A percentile compares a stretch with the other conserved stretches of the same genome.
Evolutionary conservation across 2,888 invertebrate species (phyloP).

Genomic region (Dastarcus helophoroides): DNA sequence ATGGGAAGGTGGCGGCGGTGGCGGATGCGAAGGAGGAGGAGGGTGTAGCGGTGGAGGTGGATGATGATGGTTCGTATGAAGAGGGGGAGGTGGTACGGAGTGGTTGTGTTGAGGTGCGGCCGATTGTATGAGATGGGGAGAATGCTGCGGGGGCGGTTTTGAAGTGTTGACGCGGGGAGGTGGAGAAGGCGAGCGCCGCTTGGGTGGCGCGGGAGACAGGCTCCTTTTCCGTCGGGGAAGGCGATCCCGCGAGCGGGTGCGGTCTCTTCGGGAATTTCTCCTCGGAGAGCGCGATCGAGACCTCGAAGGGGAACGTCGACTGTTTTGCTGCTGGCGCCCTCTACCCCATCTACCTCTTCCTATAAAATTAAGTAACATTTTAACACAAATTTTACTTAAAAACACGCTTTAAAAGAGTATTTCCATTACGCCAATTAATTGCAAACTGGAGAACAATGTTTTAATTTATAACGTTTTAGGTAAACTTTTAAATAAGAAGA

Average conservation of each 20-base stretch:
- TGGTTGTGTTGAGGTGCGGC: conserved; percentile 7
- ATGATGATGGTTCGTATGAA: conserved; percentile 4
- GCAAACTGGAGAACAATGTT: no score
- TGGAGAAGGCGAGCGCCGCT: conserved; percentile 6
- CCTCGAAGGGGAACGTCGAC: conserved; percentile 7
- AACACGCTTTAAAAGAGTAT: no score
- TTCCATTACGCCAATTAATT: no score
- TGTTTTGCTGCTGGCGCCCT: conserved; percentile 7
- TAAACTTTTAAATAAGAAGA: no score
- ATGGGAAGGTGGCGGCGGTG: conserved; percentile 15
- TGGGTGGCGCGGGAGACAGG: conserved; percentile 6
- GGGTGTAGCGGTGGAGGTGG: conserved; percentile 6
- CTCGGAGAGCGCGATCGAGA: conserved; percentile 10
- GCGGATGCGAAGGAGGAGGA: conserved; percentile 28
- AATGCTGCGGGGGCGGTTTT: conserved; percentile 3
- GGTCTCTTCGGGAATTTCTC: conserved; percentile 4
- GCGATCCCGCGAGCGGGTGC: conserved; percentile 8
- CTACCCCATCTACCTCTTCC: conserved; percentile 32
- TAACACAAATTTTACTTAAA: no score
- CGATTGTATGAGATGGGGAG: conserved; percentile 1
- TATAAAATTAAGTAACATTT: no score
- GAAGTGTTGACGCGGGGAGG: not conserved
- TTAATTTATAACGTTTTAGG: no score
- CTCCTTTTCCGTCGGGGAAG: conserved; percentile 7
- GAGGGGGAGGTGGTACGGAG: conserved; percentile 9